phyloP scores from a whole-genome alignment of 2,797 vertebrate species.

The Ctenopoma kingsleyae region DNA sequence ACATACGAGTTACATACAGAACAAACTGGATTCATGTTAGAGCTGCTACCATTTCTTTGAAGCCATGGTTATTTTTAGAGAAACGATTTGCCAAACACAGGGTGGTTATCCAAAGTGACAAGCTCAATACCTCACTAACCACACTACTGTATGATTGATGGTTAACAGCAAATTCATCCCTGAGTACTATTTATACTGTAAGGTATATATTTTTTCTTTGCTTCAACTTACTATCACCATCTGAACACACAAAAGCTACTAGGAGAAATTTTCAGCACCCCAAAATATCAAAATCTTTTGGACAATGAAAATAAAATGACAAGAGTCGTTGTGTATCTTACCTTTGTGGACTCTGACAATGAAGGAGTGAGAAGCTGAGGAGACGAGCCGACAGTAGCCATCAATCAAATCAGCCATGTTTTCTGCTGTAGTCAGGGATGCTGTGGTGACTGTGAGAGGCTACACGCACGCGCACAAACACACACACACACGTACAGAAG shows the following conservation, averaged over 20 bases:
- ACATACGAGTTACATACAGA: slow-evolving; percentile 27
- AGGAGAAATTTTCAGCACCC: not conserved
- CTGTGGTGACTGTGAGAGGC: slow-evolving; percentile 97
- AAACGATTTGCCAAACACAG: slow-evolving; percentile 20
- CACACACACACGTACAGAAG: slow-evolving; percentile 44
- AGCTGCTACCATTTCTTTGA: slow-evolving; percentile 23
- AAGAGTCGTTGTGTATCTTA: slow-evolving; percentile 63
- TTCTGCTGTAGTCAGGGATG: slow-evolving; percentile 95
- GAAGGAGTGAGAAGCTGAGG: slow-evolving; percentile 90
- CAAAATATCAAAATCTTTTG: not conserved
- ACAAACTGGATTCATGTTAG: slow-evolving; percentile 5
- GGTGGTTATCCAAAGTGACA: slow-evolving; percentile 52
- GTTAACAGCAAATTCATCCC: slow-evolving; percentile 9
- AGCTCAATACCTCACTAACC: slow-evolving; percentile 29
- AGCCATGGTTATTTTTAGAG: slow-evolving; percentile 51
- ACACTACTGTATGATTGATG: slow-evolving; percentile 26
- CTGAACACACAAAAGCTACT: not conserved
- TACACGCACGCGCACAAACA: slow-evolving; percentile 63
- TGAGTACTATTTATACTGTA: slow-evolving; percentile 9
- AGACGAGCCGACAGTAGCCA: slow-evolving; percentile 97
- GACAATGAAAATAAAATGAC: not conserved
- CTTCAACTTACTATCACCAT: not conserved
- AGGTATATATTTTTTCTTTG: not conserved
- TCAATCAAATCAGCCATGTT: slow-evolving; percentile 99
- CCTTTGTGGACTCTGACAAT: slow-evolving; percentile 97